These are phyloP conservation scores for Acomys russatus DNA, from an alignment of 2,797 vertebrate species.

Conservation along the genomic window DNA sequence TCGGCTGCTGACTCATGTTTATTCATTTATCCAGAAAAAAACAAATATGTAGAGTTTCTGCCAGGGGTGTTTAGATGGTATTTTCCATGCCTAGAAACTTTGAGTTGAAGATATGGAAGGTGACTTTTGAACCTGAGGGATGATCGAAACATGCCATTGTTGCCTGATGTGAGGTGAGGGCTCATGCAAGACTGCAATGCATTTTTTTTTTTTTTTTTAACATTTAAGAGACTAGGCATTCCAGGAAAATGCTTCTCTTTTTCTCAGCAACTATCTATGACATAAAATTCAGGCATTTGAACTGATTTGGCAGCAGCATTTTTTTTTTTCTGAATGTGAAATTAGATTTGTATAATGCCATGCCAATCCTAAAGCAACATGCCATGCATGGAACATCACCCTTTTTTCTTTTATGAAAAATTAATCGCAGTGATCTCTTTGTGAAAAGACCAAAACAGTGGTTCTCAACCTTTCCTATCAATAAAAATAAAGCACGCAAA, in stretches of 20 bases:
- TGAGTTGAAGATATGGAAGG: conserved; percentile 71
- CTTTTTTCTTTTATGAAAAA: conserved; percentile 77
- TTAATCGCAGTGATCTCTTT: conserved; percentile 77
- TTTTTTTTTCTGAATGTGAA: conserved; percentile 84
- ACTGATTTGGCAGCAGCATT: conserved; percentile 85
- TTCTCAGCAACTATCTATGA: conserved; percentile 84
- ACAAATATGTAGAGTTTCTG: conserved; percentile 73
- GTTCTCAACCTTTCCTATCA: conserved; percentile 73
- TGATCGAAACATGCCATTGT: conserved; percentile 76
- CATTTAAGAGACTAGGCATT: conserved; percentile 86
- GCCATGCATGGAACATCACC: conserved; percentile 83
- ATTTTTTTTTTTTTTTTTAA: conserved; percentile 79
- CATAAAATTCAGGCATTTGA: conserved; percentile 86
- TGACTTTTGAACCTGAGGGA: conserved; percentile 66
- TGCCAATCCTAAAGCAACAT: conserved; percentile 85
- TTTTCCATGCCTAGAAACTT: conserved; percentile 75
- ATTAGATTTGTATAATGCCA: conserved; percentile 86
- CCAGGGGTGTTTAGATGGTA: conserved; percentile 67
- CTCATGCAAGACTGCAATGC: conserved; percentile 78
- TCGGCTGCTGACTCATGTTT: conserved; percentile 80
- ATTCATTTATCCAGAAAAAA: conserved; percentile 75
- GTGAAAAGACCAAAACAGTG: conserved; percentile 74
- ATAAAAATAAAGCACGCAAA: conserved; percentile 32
- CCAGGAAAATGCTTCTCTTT: conserved; percentile 80
- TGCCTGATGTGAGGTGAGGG: conserved; percentile 75